These are phyloP conservation scores for Panulirus ornatus DNA, from an alignment of 1,140 invertebrate genomes.

Conservation along the genomic window DNA sequence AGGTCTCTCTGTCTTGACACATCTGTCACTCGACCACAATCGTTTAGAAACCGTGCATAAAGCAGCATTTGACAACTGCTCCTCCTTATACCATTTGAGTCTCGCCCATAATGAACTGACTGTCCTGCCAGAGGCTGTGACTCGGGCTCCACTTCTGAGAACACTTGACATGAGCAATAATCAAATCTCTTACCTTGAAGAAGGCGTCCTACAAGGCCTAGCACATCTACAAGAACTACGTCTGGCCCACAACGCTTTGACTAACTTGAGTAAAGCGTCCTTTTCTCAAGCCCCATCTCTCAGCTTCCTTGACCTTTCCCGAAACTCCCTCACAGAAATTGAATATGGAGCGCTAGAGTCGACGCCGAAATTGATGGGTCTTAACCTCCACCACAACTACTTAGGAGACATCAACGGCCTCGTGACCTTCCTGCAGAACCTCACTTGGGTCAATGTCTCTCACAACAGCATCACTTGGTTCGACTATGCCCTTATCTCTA, in stretches of 20 bases:
- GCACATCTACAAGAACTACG: slow-evolving; percentile 90
- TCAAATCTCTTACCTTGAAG: slow-evolving; percentile 86
- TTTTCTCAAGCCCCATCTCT: slow-evolving; percentile 86
- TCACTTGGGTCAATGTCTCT: slow-evolving; percentile 91
- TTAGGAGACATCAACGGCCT: slow-evolving; percentile 92
- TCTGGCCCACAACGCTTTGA: slow-evolving; percentile 91
- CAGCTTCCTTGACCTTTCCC: slow-evolving; percentile 91
- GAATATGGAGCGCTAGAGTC: slow-evolving; percentile 90
- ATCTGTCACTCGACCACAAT: slow-evolving; percentile 90
- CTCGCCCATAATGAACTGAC: slow-evolving; percentile 91
- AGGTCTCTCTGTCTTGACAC: slow-evolving; percentile 86
- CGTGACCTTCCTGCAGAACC: slow-evolving; percentile 87
- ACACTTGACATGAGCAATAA: slow-evolving; percentile 94
- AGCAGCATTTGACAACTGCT: slow-evolving; percentile 85
- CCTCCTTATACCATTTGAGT: slow-evolving; percentile 91
- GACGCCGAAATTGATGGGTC: slow-evolving; percentile 88
- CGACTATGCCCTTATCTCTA: slow-evolving; percentile 92
- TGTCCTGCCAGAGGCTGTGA: slow-evolving; percentile 89
- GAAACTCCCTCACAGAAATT: slow-evolving; percentile 88
- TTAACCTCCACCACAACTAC: slow-evolving; percentile 90
- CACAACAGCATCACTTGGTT: slow-evolving; percentile 93
- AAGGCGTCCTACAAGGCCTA: slow-evolving; percentile 88
- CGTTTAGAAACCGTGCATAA: slow-evolving; percentile 82
- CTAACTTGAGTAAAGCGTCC: slow-evolving; percentile 87
- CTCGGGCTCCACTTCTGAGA: slow-evolving; percentile 87